phyloP scores from a whole-genome alignment of 92 coral and sea anemone genomes.

The Pocillopora grandis region DNA sequence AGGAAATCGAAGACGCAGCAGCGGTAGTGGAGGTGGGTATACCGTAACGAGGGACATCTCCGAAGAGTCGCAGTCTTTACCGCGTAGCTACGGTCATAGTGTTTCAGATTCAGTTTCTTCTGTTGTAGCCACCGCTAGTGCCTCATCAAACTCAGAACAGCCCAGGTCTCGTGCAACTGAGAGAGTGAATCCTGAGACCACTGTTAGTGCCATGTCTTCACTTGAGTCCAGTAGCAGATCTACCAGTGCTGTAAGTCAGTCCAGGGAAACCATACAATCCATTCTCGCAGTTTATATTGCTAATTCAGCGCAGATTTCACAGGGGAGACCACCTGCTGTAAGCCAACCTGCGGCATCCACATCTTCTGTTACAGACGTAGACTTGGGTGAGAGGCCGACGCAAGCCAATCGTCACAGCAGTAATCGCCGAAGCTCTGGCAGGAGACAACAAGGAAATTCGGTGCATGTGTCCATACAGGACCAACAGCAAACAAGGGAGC shows the following conservation, averaged over 20 bases:
- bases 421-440: slow-evolving; percentile 27
- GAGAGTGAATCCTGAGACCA: slow-evolving; percentile 2
- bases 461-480: slow-evolving; percentile 83
- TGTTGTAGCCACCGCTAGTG: background rate
- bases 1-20: slow-evolving; percentile 11
- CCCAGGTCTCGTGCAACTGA: background rate
- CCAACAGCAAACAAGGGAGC: slow-evolving; percentile 48
- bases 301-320: slow-evolving; percentile 44
- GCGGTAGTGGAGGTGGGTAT: slow-evolving; percentile 17
- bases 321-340: slow-evolving; percentile 1
- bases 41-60: slow-evolving; percentile 17
- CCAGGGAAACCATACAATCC: slow-evolving; percentile 21
- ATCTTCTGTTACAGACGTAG: slow-evolving; percentile 23
- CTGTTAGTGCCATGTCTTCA: slow-evolving; percentile 14
- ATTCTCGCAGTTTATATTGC: slow-evolving; percentile 26
- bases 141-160: background rate
- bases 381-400: slow-evolving; percentile 24
- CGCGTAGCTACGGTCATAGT: slow-evolving; percentile 12
- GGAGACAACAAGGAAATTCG: slow-evolving; percentile 62
- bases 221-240: slow-evolving; percentile 21
- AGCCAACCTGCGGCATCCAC: slow-evolving; percentile 11
- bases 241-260: slow-evolving; percentile 3
- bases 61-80: slow-evolving; percentile 19
- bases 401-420: slow-evolving; percentile 4
- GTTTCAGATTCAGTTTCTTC: slow-evolving; percentile 9